phyloP scores from a whole-genome alignment of 2,113 vertebrate species.

The Aleadryas rufinucha region DNA sequence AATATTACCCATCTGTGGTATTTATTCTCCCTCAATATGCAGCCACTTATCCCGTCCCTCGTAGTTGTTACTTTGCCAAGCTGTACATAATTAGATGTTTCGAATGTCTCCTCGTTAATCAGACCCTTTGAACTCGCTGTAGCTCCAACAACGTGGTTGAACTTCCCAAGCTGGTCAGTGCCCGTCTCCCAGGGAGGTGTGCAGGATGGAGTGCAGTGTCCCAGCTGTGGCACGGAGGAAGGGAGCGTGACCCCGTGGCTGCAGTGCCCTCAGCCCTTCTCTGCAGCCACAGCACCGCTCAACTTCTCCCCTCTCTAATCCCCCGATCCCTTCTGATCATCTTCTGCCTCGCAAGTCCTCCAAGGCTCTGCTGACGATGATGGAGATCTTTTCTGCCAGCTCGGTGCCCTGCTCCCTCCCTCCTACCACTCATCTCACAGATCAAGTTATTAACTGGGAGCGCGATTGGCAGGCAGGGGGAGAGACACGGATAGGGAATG shows the following conservation, averaged over 20 bases:
- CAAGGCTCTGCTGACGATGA: not conserved
- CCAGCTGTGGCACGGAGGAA: not conserved
- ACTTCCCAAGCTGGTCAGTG: not conserved
- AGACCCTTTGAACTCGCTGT: not conserved
- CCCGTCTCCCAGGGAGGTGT: not conserved
- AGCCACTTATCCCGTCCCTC: not conserved
- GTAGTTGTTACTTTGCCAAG: not conserved
- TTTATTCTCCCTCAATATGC: conserved; percentile 3
- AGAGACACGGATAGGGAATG: not conserved
- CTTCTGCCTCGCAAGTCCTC: not conserved
- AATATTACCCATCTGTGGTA: conserved; percentile 36
- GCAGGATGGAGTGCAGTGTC: not conserved
- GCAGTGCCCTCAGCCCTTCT: not conserved
- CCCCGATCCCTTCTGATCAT: not conserved
- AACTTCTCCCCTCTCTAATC: not conserved
- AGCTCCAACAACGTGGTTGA: not conserved
- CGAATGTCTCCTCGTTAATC: not conserved
- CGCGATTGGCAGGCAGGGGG: not conserved
- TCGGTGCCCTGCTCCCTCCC: not conserved
- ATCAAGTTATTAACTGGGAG: not conserved
- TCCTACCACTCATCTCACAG: not conserved
- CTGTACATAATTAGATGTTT: conserved; percentile 18
- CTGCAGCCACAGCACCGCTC: not conserved
- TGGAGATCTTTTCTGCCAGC: conserved; percentile 21
- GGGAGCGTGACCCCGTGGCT: not conserved